phyloP scores from a whole-genome alignment of 2,888 invertebrate genomes.

The Caenorhabditis sp. region DNA sequence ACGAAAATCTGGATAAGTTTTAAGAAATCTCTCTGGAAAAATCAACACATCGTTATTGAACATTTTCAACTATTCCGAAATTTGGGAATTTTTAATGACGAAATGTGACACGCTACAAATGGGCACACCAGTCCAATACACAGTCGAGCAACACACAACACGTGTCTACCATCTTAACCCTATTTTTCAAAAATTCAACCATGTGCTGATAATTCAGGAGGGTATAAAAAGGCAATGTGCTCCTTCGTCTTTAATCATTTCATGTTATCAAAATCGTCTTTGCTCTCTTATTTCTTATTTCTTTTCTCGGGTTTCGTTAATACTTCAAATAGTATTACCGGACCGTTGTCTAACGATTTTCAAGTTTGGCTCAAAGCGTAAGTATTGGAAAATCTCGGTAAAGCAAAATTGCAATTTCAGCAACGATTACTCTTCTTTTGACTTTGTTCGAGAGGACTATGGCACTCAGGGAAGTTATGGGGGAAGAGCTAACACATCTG shows the following conservation, averaged over 20 bases:
- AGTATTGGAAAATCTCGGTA: neutral
- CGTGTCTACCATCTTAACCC: neutral
- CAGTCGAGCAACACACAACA: neutral
- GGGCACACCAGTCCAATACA: too few relatives aligned
- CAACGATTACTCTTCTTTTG: conserved; percentile 45
- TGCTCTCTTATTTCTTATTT: neutral
- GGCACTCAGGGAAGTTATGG: conserved; percentile 55
- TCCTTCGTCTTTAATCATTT: neutral
- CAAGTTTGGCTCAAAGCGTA: conserved; percentile 36
- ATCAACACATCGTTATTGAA: too few relatives aligned
- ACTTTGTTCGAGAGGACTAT: conserved; percentile 45
- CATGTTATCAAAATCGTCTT: neutral
- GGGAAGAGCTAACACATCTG: conserved; percentile 35
- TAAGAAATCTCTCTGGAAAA: too few relatives aligned
- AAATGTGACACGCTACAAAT: too few relatives aligned
- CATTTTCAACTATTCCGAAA: too few relatives aligned
- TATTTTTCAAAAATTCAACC: neutral
- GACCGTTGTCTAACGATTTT: conserved; percentile 44
- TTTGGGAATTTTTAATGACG: too few relatives aligned
- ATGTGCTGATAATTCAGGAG: neutral
- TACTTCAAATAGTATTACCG: conserved; percentile 24
- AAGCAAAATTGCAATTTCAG: conserved; percentile 14
- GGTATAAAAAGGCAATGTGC: neutral
- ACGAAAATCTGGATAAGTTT: too few relatives aligned
- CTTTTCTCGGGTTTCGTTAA: neutral